Evolutionary conservation across 2,888 invertebrate species (phyloP).

Genomic region (Volucella zonaria): DNA sequence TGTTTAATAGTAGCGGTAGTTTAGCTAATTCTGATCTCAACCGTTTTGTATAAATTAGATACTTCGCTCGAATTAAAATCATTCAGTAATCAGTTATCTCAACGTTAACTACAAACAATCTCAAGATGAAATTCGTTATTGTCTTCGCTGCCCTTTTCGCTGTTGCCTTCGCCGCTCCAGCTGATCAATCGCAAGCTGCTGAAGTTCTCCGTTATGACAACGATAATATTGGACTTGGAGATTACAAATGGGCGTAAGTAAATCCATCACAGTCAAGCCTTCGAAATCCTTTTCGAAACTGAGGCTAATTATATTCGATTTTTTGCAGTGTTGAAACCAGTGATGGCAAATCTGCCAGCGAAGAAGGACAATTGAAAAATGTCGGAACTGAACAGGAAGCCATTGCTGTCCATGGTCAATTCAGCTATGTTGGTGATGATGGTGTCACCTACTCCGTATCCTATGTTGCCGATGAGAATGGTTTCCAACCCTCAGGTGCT

Average conservation of each 20-base stretch:
- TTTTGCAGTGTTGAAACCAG: conserved; percentile 83
- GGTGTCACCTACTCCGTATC: conserved; percentile 84
- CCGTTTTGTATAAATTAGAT: conserved; percentile 41
- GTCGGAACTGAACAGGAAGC: conserved; percentile 83
- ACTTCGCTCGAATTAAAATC: conserved; percentile 6
- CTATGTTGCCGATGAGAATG: conserved; percentile 79
- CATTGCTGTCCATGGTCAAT: conserved; percentile 83
- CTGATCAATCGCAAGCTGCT: conserved; percentile 81
- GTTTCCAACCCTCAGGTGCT: conserved; percentile 82
- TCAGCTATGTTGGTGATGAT: conserved; percentile 84
- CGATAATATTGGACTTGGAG: conserved; percentile 84
- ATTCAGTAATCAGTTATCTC: conserved; percentile 40
- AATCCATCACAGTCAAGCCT: not conserved
- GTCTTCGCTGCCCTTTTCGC: conserved; percentile 79
- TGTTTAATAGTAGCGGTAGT: not conserved
- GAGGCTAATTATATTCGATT: conserved; percentile 15
- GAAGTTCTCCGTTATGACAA: conserved; percentile 84
- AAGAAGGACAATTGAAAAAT: conserved; percentile 83
- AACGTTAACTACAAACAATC: conserved; percentile 58
- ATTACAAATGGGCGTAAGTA: conserved; percentile 85
- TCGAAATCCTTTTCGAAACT: conserved; percentile 24
- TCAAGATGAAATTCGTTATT: conserved; percentile 80
- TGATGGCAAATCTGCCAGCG: conserved; percentile 83
- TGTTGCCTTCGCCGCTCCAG: conserved; percentile 77
- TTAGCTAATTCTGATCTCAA: not conserved